Conservation (phyloP, 2,113 vertebrate species). For the Myotis davidii region DNA sequence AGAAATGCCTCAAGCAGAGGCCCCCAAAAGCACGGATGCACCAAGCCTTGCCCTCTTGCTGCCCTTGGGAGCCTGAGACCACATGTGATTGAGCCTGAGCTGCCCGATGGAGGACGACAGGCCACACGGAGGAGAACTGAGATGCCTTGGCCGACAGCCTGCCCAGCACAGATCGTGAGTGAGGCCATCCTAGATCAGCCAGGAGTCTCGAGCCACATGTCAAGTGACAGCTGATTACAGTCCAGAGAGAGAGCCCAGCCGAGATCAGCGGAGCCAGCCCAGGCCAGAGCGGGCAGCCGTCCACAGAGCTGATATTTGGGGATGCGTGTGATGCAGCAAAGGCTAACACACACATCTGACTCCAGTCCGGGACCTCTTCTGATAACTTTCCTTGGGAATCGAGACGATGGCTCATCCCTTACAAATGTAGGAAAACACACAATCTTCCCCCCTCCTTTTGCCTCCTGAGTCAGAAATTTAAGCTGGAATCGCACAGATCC, state of each 20-base stretch:
- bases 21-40: background rate
- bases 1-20: background rate
- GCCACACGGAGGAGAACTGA: background rate
- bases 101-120: background rate
- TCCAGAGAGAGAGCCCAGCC: background rate
- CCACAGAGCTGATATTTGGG: background rate
- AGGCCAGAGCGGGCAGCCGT: background rate
- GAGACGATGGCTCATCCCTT: background rate
- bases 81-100: background rate
- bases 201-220: background rate
- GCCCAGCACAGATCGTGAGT: background rate
- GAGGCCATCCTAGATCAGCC: background rate
- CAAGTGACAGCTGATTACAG: background rate
- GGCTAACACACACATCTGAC: background rate
- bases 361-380: background rate
- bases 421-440: background rate
- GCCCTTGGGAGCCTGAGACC: background rate
- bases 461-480: background rate
- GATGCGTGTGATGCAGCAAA: background rate
- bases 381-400: background rate
- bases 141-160: rapidly evolving
- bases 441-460: background rate
- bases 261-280: background rate
- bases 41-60: background rate
- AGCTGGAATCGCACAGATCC: background rate